Evolutionary conservation across 2,888 invertebrate species (phyloP).

Genomic region (Lycia hirtaria): DNA sequence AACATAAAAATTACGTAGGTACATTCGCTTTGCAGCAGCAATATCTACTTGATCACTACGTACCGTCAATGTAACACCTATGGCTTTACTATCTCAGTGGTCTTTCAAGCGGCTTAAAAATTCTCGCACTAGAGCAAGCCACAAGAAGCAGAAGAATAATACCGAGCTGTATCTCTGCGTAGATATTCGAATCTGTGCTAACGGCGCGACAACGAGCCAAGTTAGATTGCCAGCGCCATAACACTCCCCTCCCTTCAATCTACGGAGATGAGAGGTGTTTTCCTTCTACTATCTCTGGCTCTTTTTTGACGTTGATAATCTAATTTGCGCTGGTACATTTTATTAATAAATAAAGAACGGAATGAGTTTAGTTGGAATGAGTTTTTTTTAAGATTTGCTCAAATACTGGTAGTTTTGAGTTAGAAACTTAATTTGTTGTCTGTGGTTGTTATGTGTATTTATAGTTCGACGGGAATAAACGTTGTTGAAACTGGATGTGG

Average conservation of each 20-base stretch:
- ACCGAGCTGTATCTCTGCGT: not conserved
- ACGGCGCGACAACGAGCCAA: constrained; percentile 71
- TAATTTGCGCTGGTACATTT: constrained; percentile 54
- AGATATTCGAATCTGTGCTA: constrained; percentile 37
- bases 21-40: not conserved
- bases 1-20: too few relatives aligned
- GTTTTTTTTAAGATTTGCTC: constrained; percentile 30
- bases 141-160: too few relatives aligned
- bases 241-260: constrained; percentile 55
- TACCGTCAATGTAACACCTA: too few relatives aligned
- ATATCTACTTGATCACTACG: not conserved
- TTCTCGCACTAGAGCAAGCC: too few relatives aligned
- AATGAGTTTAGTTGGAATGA: constrained; percentile 44
- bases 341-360: constrained; percentile 56
- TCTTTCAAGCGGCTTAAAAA: too few relatives aligned
- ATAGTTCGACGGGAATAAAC: too few relatives aligned
- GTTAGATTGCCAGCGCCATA: constrained; percentile 72
- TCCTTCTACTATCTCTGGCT: constrained; percentile 25
- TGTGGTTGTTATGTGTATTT: too few relatives aligned
- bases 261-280: constrained; percentile 54
- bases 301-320: constrained; percentile 51
- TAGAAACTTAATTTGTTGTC: not conserved
- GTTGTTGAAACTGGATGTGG: too few relatives aligned
- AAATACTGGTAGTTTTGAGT: not conserved
- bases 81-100: too few relatives aligned